Base-by-base conservation (phyloP, 2,888 invertebrate genomes). In the Graphium colonna region DNA sequence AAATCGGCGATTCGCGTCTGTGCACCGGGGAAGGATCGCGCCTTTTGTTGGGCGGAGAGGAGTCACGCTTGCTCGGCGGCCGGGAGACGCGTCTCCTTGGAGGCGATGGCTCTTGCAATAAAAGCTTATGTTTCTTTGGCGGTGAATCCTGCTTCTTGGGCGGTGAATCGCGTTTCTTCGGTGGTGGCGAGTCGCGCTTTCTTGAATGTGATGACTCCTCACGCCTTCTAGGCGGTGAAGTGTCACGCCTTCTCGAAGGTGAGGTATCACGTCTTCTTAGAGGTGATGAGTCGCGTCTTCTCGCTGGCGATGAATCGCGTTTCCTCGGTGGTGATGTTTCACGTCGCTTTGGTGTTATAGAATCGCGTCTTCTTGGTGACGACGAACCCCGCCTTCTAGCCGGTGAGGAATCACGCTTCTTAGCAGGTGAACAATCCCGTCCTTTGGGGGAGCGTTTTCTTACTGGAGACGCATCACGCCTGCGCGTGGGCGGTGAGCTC, bases 1-100 rank as follows among this genome's bases (percentile, higher is more conserved):
- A 44, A 16, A 64, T 58, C 33, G 75, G 67, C 4, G 78, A 73
- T 18, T 75, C 73, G 62, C 68, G 72, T 57, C 65, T 71, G 3
- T 33, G 17, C 10, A 9, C 8, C 31, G 31, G 31, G 3, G 31
- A 31, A 2, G 31, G 1, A 9, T 31, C 31, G 9, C 31, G 31
- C 13, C 12, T n/a, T 36, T 36, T 36, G 21, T 5, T 21, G 1
- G 36, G n/a, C 36, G 31, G 31, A 3, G 31, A 31, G 8, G 31
- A 10, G 10, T 31, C 31, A 3, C 31, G 9, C 31, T 9, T 31
- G 10, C 31, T 31, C 31, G 31, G 31, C 9, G 36, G n/a, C 12
- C 12, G 36, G 36, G 36, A 36, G n/a, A 31, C 10, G 36, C n/a
- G 36, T 36, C 36, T 36, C n/a, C 31, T 31, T 1, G 31, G 31